These are phyloP conservation scores for Phoronis australis DNA, from an alignment of 2,888 invertebrate species.

Conservation along the genomic window DNA sequence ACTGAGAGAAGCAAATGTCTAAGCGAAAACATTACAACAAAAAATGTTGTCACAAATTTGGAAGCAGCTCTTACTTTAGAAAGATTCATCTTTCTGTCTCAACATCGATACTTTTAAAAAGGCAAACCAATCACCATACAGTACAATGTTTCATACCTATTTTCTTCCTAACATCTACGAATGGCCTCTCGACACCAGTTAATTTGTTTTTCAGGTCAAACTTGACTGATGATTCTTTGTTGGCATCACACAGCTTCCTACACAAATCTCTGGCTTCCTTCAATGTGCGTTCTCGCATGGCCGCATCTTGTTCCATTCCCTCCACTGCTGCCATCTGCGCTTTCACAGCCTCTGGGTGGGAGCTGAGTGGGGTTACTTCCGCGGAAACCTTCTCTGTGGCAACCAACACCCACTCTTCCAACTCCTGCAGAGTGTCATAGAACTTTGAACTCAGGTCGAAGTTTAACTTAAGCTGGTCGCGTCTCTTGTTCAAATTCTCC, in stretches of 20 bases:
- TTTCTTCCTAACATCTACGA: constrained; percentile 70
- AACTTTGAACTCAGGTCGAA: constrained; percentile 90
- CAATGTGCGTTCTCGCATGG: no score
- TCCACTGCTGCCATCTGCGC: constrained; percentile 82
- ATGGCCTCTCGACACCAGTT: constrained; percentile 78
- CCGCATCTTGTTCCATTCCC: no score
- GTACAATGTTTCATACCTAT: constrained; percentile 33
- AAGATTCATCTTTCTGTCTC: no score
- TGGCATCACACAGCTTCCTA: constrained; percentile 73
- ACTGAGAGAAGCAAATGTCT: no score
- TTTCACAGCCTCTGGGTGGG: constrained; percentile 67
- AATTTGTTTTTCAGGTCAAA: constrained; percentile 87
- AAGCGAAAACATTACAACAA: no score
- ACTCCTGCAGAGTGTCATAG: constrained; percentile 76
- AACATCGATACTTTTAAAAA: no score
- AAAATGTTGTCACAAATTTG: no score
- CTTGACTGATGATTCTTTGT: constrained; percentile 83
- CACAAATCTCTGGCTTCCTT: constrained; percentile 60
- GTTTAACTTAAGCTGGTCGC: constrained; percentile 74
- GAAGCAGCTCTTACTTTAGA: no score
- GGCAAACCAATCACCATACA: no score
- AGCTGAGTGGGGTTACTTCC: constrained; percentile 60
- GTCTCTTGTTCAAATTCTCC: constrained; percentile 30
- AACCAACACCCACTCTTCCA: constrained; percentile 79
- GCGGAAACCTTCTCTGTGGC: constrained; percentile 86